Evolutionary conservation across 2,888 invertebrate species (phyloP), one percentile per base, ranked within the genome.

Genomic region (Hemaris fuciformis): DNA sequence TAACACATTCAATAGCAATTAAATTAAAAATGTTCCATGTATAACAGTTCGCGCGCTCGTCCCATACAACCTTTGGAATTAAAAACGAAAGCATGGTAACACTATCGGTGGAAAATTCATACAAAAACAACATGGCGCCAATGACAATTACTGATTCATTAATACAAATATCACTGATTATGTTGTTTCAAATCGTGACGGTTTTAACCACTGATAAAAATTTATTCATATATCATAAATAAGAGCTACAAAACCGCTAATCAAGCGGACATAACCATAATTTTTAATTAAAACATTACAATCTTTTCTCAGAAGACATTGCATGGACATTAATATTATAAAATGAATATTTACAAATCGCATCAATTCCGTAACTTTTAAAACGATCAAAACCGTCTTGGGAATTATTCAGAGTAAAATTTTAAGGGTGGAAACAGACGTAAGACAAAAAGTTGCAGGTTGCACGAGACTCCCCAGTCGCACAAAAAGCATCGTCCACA

Each of bases 1-100:
- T 81, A 84, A 79, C 72, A 74, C 74, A 77, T 73, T 67, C 68
- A 56, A 73, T 74, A 74, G 76, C 74, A 72, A 74, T 75, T 67
- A 74, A 77, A 72, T 66, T 64, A 72, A 71, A 74, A 66, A 60
- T 22, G 61, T 65, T 63, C n/a, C 66, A 62, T 64, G 53, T 67
- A 66, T 63, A 64, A 65, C 68, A n/a, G n/a, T 65, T 68, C 63
- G 66, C 63, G 65, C 65, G 66, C 62, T 66, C 6, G 57, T 66
- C 74, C 73, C 73, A 74, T 76, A 73, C 80, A 75, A 74, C 72
- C 69, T 63, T 53, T 53, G 31, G 53, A 53, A 53, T 53, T 3
- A 18, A 45, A 46, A 23, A 22, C 60, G 61, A 56, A 25, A 46
- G 62, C 66, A 64, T 70, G 73, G 69, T 68, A 73, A 79, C 64